Evolutionary conservation across 2,113 vertebrate genomes (phyloP), one percentile per base, ranked within the genome.

Genomic region (Ia io): DNA sequence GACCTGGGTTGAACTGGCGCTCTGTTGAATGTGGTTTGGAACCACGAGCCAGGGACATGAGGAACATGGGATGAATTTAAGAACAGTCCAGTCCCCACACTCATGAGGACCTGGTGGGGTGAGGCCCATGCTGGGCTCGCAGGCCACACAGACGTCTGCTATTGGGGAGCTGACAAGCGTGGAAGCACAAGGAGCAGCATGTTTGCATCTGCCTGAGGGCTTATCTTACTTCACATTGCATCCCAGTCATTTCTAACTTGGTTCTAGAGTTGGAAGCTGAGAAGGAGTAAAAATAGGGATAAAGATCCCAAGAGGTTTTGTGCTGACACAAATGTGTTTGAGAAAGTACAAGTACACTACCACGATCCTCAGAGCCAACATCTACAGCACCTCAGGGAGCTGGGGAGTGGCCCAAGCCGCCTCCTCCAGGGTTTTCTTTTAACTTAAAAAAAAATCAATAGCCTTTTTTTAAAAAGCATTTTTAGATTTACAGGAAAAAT

Each of bases 211-310:
- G 25, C 63, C 6, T 8, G 44, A 35, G 13, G 32, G n/a, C 4
- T 65, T 23, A 77, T 61, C 67, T 70, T 59, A 83, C 42, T 77
- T 86, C 77, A 40, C 3, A 51, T 44, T 40, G 32, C 16, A 37
- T 80, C 59, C 56, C 28, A 49, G 76, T 69, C 42, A 74, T 69
- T 90, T 67, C 85, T 94, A 67, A 87, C 74, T 90, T 47, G 25
- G 40, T 73, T 80, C 88, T 95, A 74, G 71, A 47, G 91, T 85
- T 93, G 85, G 84, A 86, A 89, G 69, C 69, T 47, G 35, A 79
- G 51, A 56, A 88, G 80, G 25, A 76, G 16, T 67, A 32, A 84
- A 77, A 74, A 56, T 61, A 86, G 74, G 65, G 18, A 13, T 53
- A 42, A 73, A 93, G 51, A 78, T 88, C 53, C 51, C 20, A 84